Conservation (phyloP, 2,888 invertebrate species). For the Dyspetes luteomarginatus region DNA sequence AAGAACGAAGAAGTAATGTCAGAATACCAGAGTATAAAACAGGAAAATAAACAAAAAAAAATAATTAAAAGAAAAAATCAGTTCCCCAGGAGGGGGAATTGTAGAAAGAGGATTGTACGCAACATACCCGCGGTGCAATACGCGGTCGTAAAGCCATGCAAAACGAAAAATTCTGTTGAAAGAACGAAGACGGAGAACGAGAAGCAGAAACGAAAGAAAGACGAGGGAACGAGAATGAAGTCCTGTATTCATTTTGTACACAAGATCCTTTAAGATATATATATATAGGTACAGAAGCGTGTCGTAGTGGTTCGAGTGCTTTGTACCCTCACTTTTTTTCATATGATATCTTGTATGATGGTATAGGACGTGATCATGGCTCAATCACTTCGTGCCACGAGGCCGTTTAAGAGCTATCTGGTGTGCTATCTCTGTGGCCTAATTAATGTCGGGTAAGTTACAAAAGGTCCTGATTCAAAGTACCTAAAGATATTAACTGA, state of each 20-base stretch:
- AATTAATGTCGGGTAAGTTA: too few relatives aligned
- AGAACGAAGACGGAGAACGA: constrained; percentile 10
- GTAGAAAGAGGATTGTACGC: constrained; percentile 50
- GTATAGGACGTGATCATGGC: too few relatives aligned
- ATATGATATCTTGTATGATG: too few relatives aligned
- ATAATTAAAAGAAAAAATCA: not conserved
- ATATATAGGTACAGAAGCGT: too few relatives aligned
- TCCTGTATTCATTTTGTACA: constrained; percentile 19
- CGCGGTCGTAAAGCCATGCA: constrained; percentile 49
- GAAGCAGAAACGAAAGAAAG: constrained; percentile 5
- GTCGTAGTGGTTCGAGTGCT: too few relatives aligned
- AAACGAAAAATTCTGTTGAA: constrained; percentile 34
- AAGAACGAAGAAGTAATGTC: constrained; percentile 5
- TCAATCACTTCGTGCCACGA: too few relatives aligned
- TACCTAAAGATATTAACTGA: too few relatives aligned
- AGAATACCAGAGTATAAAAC: constrained; percentile 30
- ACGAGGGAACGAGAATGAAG: constrained; percentile 27
- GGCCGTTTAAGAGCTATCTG: too few relatives aligned
- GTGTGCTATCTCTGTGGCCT: too few relatives aligned
- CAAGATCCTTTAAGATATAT: constrained; percentile 23
- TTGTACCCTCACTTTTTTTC: too few relatives aligned
- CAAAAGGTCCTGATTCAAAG: too few relatives aligned
- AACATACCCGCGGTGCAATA: constrained; percentile 19
- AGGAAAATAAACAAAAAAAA: not conserved
- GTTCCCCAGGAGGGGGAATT: constrained; percentile 14